Evolutionary conservation across 2,797 vertebrate species (phyloP), one percentile per base, ranked within the genome.

Genomic region (Smutsia temminckii): DNA sequence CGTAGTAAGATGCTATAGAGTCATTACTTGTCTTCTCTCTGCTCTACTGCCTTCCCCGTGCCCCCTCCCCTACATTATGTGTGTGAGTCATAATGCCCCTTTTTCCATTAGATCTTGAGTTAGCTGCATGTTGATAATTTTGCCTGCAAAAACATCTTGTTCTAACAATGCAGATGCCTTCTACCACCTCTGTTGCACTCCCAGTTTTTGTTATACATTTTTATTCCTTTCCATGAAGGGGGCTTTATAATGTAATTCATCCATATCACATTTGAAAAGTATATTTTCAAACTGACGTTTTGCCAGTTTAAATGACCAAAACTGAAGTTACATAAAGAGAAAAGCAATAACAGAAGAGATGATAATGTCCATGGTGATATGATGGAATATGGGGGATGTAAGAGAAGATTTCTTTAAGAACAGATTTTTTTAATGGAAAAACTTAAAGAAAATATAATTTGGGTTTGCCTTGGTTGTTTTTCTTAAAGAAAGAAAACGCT

Each of bases 211-310:
- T 83, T 78, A 57, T 10, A 55, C 25, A 14, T 27, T 37, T 96
- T 95, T 94, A 83, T 69, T 96, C 90, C 86, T 94, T 78, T 42
- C 85, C 42, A 91, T 13, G 18, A 89, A 83, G 13, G 11, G 2
- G 11, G 12, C 2, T 53, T 72, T n/a, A 79, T 49, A 21, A n/a
- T 95, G 27, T 95, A 94, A 94, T 94, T 87, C 85, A 25, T 92
- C 51, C 51, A 27, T 46, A 84, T 77, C 29, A 94, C 83, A 61
- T 96, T 89, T 80, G 80, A 96, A 97, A 95, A 68, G 40, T 79
- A n/a, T 96, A 94, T 84, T 92, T 68, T 42, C 37, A 69, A 95
- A 96, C 49, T n/a, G 17, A 93, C 9, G 86, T 91, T 68, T 96
- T 94, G 37, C 72, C 93, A 89, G 34, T 49, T 93, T 94, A 92